phyloP scores from a whole-genome alignment of 2,797 vertebrate species.

The Psittacula derbiana region DNA sequence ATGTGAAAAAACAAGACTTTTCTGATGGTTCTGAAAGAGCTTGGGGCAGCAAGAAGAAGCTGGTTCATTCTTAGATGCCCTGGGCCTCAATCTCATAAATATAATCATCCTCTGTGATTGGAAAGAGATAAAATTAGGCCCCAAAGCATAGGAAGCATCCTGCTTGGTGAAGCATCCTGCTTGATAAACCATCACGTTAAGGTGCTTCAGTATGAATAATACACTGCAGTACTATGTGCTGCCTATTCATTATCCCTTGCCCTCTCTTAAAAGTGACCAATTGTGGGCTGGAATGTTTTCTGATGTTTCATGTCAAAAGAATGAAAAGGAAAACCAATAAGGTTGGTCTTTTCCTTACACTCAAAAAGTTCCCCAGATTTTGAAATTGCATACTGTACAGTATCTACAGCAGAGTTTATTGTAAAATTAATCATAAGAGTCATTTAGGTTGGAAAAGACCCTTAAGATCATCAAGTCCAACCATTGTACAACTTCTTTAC shows the following conservation, averaged over 20 bases:
- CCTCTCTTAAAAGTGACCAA: not conserved
- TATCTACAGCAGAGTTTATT: constrained; percentile 34
- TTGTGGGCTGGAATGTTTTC: not conserved
- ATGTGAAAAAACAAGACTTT: not conserved
- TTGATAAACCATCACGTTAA: not conserved
- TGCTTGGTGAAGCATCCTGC: not conserved
- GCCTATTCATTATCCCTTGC: not conserved
- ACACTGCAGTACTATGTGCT: not conserved
- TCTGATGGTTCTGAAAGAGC: not conserved
- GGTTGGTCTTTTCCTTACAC: not conserved
- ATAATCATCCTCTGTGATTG: not conserved
- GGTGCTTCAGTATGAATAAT: not conserved
- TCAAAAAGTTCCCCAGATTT: not conserved
- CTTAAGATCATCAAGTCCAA: not conserved
- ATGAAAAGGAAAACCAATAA: constrained; percentile 9
- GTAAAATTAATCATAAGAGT: constrained; percentile 41
- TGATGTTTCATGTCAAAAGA: not conserved
- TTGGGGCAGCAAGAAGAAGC: not conserved
- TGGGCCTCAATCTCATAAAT: not conserved
- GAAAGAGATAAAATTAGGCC: not conserved
- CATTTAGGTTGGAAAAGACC: not conserved
- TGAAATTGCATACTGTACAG: constrained; percentile 33
- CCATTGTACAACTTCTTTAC: not conserved
- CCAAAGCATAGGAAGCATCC: not conserved
- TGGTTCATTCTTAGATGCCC: not conserved